Conservation (phyloP, 2,113 vertebrate genomes). For the Rhabdomys dilectus region DNA sequence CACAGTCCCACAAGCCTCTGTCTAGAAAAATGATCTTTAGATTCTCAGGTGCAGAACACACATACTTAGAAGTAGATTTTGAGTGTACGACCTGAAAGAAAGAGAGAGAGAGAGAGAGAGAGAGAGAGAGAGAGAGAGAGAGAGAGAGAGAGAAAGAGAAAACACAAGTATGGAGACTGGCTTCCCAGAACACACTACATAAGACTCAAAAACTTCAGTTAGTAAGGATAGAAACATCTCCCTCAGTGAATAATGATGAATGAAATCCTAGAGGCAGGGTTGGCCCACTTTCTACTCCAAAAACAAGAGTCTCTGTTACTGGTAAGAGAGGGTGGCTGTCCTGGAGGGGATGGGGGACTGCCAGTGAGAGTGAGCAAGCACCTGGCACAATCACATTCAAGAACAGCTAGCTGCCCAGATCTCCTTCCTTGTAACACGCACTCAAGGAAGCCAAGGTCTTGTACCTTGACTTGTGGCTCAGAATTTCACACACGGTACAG, state of each 20-base stretch:
- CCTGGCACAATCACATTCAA: accelerated
- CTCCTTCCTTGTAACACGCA: background rate
- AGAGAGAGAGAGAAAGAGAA: too few relatives aligned
- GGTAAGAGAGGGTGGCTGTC: background rate
- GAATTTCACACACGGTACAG: too few relatives aligned
- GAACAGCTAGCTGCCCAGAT: background rate
- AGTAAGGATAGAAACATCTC: background rate
- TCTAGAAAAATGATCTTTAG: background rate
- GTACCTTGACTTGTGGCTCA: background rate
- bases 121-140: too few relatives aligned
- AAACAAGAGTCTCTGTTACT: background rate
- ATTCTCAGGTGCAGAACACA: background rate
- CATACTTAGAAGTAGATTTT: background rate
- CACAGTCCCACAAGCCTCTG: background rate
- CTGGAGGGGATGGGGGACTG: background rate
- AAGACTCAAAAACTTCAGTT: background rate
- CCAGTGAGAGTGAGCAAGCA: background rate
- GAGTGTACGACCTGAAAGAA: background rate
- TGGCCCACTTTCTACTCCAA: background rate
- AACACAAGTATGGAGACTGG: background rate
- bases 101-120: background rate
- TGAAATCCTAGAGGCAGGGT: background rate
- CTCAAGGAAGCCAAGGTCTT: too few relatives aligned
- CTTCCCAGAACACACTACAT: background rate
- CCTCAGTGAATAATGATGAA: background rate